These are phyloP conservation scores for Melieria crassipennis DNA, from an alignment of 2,888 invertebrate genomes.

Conservation along the genomic window DNA sequence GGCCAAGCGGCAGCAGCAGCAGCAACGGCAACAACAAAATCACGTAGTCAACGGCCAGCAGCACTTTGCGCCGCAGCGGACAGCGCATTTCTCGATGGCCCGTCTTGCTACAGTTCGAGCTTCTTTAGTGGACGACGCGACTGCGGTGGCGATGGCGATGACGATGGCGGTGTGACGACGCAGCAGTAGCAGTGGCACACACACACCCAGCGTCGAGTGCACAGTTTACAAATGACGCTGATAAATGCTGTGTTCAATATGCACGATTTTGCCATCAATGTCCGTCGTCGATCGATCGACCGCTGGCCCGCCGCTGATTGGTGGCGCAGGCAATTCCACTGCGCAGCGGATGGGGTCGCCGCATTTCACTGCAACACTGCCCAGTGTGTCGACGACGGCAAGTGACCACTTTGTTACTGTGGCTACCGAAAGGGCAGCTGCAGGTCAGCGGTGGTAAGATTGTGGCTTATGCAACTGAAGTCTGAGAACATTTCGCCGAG, in stretches of 20 bases:
- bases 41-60: too few relatives aligned
- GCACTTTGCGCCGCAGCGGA: slow-evolving; percentile 44
- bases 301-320: slow-evolving; percentile 12
- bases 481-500: too few relatives aligned
- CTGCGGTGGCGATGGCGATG: slow-evolving; percentile 34
- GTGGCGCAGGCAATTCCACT: slow-evolving; percentile 1
- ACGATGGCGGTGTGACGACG: slow-evolving; percentile 12
- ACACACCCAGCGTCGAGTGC: slow-evolving; percentile 34
- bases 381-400: slow-evolving; percentile 5
- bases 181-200: slow-evolving; percentile 24
- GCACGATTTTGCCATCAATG: slow-evolving; percentile 39
- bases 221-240: slow-evolving; percentile 51
- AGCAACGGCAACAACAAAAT: slow-evolving; percentile 20
- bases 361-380: too few relatives aligned
- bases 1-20: slow-evolving; percentile 13
- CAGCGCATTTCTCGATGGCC: slow-evolving; percentile 54
- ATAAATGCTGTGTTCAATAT: slow-evolving; percentile 47
- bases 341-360: too few relatives aligned
- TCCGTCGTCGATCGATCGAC: slow-evolving; percentile 25
- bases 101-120: background rate
- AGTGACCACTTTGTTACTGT: slow-evolving; percentile 16
- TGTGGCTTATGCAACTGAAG: slow-evolving; percentile 2
- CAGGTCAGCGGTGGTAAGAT: too few relatives aligned
- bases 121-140: slow-evolving; percentile 52
- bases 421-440: background rate